Conservation (phyloP, 1,140 invertebrate species). For the Drosophila trapezifrons region DNA sequence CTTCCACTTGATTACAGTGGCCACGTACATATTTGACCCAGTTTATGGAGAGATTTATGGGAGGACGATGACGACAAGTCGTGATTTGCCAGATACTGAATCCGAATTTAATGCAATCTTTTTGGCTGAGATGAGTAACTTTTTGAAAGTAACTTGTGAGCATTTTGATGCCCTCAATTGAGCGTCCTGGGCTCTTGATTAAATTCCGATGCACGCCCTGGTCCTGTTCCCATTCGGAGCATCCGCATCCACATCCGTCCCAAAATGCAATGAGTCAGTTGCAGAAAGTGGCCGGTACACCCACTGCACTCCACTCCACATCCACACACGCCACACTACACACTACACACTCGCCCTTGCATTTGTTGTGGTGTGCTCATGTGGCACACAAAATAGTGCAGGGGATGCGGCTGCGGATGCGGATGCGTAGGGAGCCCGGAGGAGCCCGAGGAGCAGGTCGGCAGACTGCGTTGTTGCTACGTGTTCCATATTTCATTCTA, state of each 20-base stretch:
- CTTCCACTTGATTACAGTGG: neutral
- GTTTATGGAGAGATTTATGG: conserved; percentile 25
- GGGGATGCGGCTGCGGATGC: conserved; percentile 18
- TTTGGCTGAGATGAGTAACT: neutral
- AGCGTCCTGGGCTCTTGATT: conserved; percentile 69
- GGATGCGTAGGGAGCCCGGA: neutral
- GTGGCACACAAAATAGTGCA: conserved; percentile 46
- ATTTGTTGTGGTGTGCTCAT: conserved; percentile 70
- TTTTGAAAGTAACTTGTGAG: conserved; percentile 49
- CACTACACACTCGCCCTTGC: conserved; percentile 33
- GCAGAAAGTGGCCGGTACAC: conserved; percentile 62
- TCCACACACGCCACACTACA: conserved; percentile 14
- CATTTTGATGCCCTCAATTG: conserved; percentile 70
- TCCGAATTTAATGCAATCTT: conserved; percentile 18
- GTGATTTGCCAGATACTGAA: conserved; percentile 1
- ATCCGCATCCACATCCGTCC: conserved; percentile 14
- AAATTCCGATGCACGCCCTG: conserved; percentile 66
- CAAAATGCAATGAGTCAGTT: conserved; percentile 71
- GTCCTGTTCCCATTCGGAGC: conserved; percentile 6
- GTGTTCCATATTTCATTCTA: conserved; percentile 83
- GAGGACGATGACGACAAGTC: conserved; percentile 12
- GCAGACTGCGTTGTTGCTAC: conserved; percentile 60
- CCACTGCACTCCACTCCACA: neutral
- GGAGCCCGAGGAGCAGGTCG: conserved; percentile 10
- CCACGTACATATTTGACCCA: conserved; percentile 8